A percentile compares a stretch with the other conserved stretches of the same genome.
Conservation (phyloP, 2,888 invertebrate species). For the Dromius quadrimaculatus region DNA sequence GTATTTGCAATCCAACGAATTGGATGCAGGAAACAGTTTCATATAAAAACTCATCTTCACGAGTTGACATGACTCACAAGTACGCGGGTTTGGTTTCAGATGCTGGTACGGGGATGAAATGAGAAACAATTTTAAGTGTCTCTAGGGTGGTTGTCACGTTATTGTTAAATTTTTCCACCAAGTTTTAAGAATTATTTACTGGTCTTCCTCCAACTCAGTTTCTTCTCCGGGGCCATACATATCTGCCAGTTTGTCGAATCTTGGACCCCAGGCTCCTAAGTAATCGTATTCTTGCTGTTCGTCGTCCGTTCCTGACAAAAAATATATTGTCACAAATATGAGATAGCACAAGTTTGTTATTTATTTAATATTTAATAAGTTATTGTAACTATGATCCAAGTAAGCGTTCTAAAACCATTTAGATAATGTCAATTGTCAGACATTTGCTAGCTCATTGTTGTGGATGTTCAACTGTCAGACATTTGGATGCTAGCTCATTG, state of each 20-base stretch:
- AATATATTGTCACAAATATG: too few relatives aligned
- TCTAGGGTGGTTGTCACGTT: slow-evolving; percentile 50
- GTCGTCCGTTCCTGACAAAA: slow-evolving; percentile 85
- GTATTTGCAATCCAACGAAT: slow-evolving; percentile 19
- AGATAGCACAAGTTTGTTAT: too few relatives aligned
- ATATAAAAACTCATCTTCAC: slow-evolving; percentile 44
- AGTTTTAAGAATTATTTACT: slow-evolving; percentile 42
- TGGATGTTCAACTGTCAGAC: too few relatives aligned
- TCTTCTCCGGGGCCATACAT: slow-evolving; percentile 93
- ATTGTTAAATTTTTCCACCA: slow-evolving; percentile 49
- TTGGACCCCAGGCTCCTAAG: slow-evolving; percentile 96
- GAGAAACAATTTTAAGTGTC: slow-evolving; percentile 41
- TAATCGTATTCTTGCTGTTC: slow-evolving; percentile 97
- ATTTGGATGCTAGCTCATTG: too few relatives aligned
- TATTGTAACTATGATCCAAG: too few relatives aligned
- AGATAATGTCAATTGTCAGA: too few relatives aligned
- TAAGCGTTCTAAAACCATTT: too few relatives aligned
- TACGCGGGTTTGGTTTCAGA: slow-evolving; percentile 30
- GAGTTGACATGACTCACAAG: slow-evolving; percentile 39
- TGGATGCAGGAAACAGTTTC: slow-evolving; percentile 50
- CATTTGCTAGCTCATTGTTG: too few relatives aligned
- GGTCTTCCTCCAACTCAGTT: slow-evolving; percentile 77
- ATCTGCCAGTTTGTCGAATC: slow-evolving; percentile 95
- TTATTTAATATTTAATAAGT: too few relatives aligned
- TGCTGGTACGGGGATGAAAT: slow-evolving; percentile 26